A percentile compares a stretch with the other conserved stretches of the same genome.
Conservation (phyloP, 2,888 invertebrate genomes). For the Parnassius apollo region DNA sequence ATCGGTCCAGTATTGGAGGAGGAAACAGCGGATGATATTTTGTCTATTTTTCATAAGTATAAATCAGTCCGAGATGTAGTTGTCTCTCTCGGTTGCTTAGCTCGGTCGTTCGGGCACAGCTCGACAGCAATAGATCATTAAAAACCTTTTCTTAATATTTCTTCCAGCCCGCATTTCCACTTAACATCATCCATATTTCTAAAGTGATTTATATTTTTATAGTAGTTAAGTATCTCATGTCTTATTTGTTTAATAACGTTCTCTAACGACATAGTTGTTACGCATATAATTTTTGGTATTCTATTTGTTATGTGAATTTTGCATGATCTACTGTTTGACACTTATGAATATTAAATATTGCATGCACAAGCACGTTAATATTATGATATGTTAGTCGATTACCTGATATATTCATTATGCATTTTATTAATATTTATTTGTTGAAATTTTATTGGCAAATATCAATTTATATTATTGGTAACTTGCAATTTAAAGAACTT, state of each 20-base stretch:
- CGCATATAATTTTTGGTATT: background rate
- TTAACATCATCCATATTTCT: too few relatives aligned
- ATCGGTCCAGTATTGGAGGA: too few relatives aligned
- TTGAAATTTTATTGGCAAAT: background rate
- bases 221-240: background rate
- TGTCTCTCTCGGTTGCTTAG: too few relatives aligned
- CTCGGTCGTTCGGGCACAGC: too few relatives aligned
- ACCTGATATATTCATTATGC: background rate
- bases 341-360: background rate
- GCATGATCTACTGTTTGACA: background rate
- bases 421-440: background rate
- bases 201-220: too few relatives aligned
- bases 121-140: too few relatives aligned
- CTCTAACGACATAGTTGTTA: background rate
- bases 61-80: too few relatives aligned
- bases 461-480: background rate
- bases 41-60: too few relatives aligned
- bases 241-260: constrained; percentile 7
- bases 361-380: background rate
- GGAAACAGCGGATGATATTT: too few relatives aligned
- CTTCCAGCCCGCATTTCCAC: too few relatives aligned
- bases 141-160: too few relatives aligned
- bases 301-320: background rate
- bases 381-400: background rate
- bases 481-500: background rate